Percentiles rank a stretch among this genome's conserved stretches.
phyloP scores from a whole-genome alignment of 1,140 invertebrate species.

The Eriocheir sinensis region DNA sequence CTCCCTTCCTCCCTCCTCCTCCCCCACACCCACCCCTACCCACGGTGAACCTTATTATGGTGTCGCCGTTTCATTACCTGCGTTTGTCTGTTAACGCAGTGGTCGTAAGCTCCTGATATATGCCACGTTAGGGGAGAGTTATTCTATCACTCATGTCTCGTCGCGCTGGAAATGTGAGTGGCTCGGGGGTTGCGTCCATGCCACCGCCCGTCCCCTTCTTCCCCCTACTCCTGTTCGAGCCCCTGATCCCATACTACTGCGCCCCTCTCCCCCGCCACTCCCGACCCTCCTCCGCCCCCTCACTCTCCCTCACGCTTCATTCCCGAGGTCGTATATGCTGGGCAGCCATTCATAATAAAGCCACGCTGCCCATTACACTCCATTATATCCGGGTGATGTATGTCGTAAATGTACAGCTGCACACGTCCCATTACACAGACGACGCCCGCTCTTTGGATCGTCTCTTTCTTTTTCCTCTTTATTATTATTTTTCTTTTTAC shows the following conservation, averaged over 20 bases:
- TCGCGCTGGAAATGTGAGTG: background rate
- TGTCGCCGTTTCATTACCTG: background rate
- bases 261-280: too few species aligned
- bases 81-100: background rate
- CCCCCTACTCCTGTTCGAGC: too few species aligned
- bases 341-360: background rate
- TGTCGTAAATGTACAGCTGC: background rate
- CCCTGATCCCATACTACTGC: too few species aligned
- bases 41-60: background rate
- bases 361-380: background rate
- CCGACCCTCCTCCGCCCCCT: too few species aligned
- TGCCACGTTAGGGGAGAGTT: background rate
- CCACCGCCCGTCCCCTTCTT: too few species aligned
- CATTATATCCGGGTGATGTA: slow-evolving; percentile 16
- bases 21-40: too few species aligned
- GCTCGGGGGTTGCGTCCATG: background rate
- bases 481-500: too few species aligned
- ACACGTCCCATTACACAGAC: background rate
- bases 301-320: too few species aligned
- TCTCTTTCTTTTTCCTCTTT: background rate
- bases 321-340: too few species aligned
- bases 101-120: background rate
- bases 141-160: background rate
- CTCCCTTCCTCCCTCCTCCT: too few species aligned
- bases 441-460: too few species aligned